A percentile compares a stretch with the other conserved stretches of the same genome.
These are phyloP conservation scores for Pangasius djambal DNA, from an alignment of 2,797 vertebrate genomes.

Conservation along the genomic window DNA sequence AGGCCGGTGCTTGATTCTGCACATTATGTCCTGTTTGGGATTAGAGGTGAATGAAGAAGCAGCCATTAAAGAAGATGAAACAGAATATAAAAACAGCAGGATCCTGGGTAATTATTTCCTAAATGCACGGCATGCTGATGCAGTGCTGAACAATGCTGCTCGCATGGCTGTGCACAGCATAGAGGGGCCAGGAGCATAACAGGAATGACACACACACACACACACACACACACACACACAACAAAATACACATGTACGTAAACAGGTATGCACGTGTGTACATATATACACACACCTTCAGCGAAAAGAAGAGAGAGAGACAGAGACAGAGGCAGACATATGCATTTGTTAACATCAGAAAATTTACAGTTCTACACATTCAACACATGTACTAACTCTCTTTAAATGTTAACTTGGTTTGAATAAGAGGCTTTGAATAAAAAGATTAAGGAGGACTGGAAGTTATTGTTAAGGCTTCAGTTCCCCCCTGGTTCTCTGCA, in stretches of 20 bases:
- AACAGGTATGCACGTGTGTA: not conserved
- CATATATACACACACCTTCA: not conserved
- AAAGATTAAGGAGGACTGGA: constrained; percentile 52
- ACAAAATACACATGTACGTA: constrained; percentile 15
- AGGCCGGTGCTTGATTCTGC: constrained; percentile 96
- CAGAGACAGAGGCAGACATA: not conserved
- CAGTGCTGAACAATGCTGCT: constrained; percentile 77
- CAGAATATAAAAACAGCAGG: constrained; percentile 83
- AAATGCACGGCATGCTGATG: constrained; percentile 79
- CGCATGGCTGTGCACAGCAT: constrained; percentile 59
- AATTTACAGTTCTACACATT: constrained; percentile 44
- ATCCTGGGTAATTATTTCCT: constrained; percentile 85
- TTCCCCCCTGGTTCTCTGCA: constrained; percentile 66
- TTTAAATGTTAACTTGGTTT: constrained; percentile 47
- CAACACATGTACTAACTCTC: constrained; percentile 47
- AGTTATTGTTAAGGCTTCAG: constrained; percentile 66
- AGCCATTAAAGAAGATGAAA: constrained; percentile 85
- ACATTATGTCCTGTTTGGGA: constrained; percentile 91
- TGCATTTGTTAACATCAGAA: constrained; percentile 38
- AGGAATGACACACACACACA: constrained; percentile 64
- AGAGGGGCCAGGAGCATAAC: constrained; percentile 71
- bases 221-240: constrained; percentile 1
- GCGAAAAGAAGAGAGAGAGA: not conserved
- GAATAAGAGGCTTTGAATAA: constrained; percentile 40
- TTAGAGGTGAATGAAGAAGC: constrained; percentile 85